These are phyloP conservation scores for Hiodon alosoides DNA, from an alignment of 2,113 vertebrate species.

Conservation along the genomic window DNA sequence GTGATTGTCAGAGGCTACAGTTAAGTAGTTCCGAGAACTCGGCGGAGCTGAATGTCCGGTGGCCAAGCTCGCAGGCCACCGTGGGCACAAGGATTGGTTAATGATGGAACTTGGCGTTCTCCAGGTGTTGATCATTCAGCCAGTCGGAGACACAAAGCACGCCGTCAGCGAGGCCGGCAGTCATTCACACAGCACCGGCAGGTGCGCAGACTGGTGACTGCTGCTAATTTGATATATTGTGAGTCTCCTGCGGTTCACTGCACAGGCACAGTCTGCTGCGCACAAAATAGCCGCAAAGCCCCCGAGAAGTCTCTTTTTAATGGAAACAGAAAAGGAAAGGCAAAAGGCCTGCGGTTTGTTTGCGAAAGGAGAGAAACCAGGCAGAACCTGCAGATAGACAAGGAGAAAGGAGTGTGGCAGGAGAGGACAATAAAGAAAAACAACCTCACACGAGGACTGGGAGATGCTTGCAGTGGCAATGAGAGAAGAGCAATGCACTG, in stretches of 20 bases:
- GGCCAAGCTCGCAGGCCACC: not conserved
- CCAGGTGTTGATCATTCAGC: not conserved
- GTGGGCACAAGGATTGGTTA: not conserved
- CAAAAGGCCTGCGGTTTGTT: constrained; percentile 38
- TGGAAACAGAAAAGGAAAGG: constrained; percentile 19
- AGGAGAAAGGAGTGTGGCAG: constrained; percentile 7
- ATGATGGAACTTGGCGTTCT: not conserved
- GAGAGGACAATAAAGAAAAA: not conserved
- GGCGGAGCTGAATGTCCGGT: too few relatives aligned
- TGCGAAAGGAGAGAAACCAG: constrained; percentile 38
- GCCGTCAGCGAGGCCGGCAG: not conserved
- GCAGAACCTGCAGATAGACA: constrained; percentile 40
- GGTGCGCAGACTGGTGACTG: constrained; percentile 30
- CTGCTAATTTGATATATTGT: constrained; percentile 47
- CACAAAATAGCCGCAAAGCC: not conserved
- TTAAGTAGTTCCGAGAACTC: too few relatives aligned
- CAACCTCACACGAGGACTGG: not conserved
- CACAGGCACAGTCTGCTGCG: constrained; percentile 16
- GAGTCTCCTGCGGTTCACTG: constrained; percentile 36
- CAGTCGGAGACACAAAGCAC: not conserved
- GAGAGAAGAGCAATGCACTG: not conserved
- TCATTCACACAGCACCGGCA: constrained; percentile 27
- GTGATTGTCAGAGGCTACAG: too few relatives aligned
- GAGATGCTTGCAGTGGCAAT: not conserved
- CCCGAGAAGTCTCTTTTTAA: constrained; percentile 23